Conservation (phyloP, 2,113 vertebrate genomes). For the Brienomyrus brachyistius region DNA sequence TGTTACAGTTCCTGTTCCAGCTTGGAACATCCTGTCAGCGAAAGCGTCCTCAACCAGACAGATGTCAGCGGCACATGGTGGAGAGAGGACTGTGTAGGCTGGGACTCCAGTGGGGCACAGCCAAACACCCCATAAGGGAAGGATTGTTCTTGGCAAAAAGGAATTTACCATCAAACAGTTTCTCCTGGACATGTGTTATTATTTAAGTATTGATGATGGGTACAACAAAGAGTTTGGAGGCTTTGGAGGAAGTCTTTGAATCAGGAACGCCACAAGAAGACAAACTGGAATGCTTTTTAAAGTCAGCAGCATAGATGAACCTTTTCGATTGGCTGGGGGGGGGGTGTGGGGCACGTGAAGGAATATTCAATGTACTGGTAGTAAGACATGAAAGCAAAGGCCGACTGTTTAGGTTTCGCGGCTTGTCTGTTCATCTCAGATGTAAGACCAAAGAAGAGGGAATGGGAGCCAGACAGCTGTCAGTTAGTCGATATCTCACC, state of each 20-base stretch:
- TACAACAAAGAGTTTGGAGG: neutral
- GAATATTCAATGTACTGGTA: slow-evolving; percentile 12
- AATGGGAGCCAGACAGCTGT: slow-evolving; percentile 12
- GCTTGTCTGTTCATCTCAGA: slow-evolving; percentile 4
- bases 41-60: slow-evolving; percentile 31
- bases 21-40: slow-evolving; percentile 26
- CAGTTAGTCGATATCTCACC: slow-evolving; percentile 21
- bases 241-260: neutral
- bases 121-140: neutral
- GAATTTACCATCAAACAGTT: slow-evolving; percentile 1
- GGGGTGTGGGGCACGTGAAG: neutral
- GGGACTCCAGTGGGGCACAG: neutral
- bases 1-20: slow-evolving; percentile 29
- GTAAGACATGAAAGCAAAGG: neutral
- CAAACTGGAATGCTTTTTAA: slow-evolving; percentile 18
- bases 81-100: neutral
- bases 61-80: slow-evolving; percentile 17
- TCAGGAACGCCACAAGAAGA: neutral
- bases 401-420: neutral
- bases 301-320: slow-evolving; percentile 7
- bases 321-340: slow-evolving; percentile 4
- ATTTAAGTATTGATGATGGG: slow-evolving; percentile 15
- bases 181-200: slow-evolving; percentile 12
- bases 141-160: slow-evolving; percentile 14
- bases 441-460: slow-evolving; percentile 3